Evolutionary conservation across 2,113 vertebrate species (phyloP).

Genomic region (Crotalus tigris): DNA sequence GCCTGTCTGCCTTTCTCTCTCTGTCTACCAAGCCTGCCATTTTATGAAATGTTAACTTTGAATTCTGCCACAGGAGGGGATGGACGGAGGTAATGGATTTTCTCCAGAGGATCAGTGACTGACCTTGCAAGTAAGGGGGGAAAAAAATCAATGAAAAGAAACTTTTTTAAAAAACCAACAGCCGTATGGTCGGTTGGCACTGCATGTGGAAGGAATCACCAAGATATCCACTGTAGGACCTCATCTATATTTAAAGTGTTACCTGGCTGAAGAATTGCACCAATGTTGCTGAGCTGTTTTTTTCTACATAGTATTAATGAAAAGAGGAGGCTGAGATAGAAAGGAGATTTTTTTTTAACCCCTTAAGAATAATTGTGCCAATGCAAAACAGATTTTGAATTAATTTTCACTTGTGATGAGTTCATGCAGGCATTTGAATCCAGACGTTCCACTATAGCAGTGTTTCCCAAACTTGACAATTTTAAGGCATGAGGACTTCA

Average conservation of each 20-base stretch:
- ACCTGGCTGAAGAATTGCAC: neutral
- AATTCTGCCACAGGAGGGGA: conserved; percentile 4
- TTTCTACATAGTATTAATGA: neutral
- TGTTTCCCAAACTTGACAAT: too few relatives aligned
- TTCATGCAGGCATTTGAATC: neutral
- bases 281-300: neutral
- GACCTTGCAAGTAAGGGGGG: neutral
- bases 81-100: conserved; percentile 6
- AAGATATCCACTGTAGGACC: neutral
- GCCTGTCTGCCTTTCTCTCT: conserved; percentile 17
- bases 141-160: neutral
- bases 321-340: neutral
- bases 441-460: neutral
- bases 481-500: too few relatives aligned
- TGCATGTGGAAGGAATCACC: neutral
- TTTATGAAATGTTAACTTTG: conserved; percentile 24
- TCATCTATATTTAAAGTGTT: neutral
- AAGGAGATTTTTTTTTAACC: neutral
- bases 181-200: neutral
- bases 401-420: neutral
- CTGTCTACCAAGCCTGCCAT: conserved; percentile 26
- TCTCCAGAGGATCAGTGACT: neutral
- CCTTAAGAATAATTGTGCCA: neutral
- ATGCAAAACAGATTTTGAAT: neutral
- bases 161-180: neutral